These are phyloP conservation scores for Pachymerium ferrugineum DNA, from an alignment of 2,888 invertebrate species.

Conservation along the genomic window DNA sequence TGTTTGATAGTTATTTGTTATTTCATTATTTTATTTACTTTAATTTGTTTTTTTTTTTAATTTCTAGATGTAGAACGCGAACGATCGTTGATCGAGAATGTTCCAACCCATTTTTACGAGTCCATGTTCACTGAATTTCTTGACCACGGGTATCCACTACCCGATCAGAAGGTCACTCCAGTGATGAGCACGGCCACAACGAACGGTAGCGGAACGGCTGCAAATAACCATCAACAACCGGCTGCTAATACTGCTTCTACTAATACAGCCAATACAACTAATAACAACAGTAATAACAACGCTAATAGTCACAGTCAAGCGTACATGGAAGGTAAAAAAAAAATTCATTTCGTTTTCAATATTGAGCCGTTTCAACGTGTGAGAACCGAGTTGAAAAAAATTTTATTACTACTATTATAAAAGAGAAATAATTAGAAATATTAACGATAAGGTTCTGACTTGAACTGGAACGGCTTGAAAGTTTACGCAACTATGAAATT, in stretches of 20 bases:
- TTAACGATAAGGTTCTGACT: too few relatives aligned
- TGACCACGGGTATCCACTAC: constrained; percentile 53
- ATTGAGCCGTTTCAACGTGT: too few relatives aligned
- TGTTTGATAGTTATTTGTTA: not conserved
- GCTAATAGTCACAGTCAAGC: not conserved
- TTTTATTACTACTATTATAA: too few relatives aligned
- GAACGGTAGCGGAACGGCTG: constrained; percentile 38
- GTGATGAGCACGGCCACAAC: constrained; percentile 37
- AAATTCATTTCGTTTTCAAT: not conserved
- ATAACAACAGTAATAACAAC: constrained; percentile 19
- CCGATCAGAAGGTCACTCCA: constrained; percentile 46
- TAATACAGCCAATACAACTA: constrained; percentile 41
- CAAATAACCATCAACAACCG: constrained; percentile 37
- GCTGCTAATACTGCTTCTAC: constrained; percentile 35
- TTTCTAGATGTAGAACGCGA: constrained; percentile 60
- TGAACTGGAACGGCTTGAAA: too few relatives aligned
- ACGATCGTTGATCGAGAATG: constrained; percentile 64
- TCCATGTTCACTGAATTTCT: constrained; percentile 66
- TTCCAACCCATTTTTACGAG: constrained; percentile 70
- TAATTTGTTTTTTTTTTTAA: constrained; percentile 20
- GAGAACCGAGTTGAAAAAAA: too few relatives aligned
- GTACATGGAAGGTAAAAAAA: constrained; percentile 29
- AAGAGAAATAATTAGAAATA: too few relatives aligned
- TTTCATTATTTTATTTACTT: not conserved
- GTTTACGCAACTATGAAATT: too few relatives aligned